Evolutionary conservation across 2,113 vertebrate genomes (phyloP).

Genomic region (Psittacara wagleri): DNA sequence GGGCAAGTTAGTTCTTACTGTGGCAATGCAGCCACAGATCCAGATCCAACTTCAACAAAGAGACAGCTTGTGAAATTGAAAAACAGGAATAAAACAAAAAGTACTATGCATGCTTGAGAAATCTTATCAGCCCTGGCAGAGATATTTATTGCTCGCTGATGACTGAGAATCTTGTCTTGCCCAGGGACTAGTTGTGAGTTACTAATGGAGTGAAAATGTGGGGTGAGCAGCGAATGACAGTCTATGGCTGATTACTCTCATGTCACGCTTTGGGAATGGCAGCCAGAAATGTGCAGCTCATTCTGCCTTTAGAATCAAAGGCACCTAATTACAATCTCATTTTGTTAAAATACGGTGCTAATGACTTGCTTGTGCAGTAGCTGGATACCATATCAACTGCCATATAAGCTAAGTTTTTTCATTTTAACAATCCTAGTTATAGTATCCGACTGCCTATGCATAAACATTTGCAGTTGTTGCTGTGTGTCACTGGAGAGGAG

Average conservation of each 20-base stretch:
- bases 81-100: not conserved
- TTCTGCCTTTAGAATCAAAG: slow-evolving; percentile 46
- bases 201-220: slow-evolving; percentile 33
- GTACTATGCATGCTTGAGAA: not conserved
- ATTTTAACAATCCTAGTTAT: not conserved
- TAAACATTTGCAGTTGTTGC: not conserved
- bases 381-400: not conserved
- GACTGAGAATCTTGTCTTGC: not conserved
- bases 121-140: slow-evolving; percentile 11
- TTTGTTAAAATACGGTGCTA: slow-evolving; percentile 39
- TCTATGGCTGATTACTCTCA: slow-evolving; percentile 29
- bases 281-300: slow-evolving; percentile 60
- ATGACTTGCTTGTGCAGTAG: slow-evolving; percentile 49
- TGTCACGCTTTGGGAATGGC: not conserved
- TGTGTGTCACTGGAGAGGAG: not conserved
- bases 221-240: not conserved
- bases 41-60: not conserved
- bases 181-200: not conserved
- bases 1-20: not conserved
- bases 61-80: not conserved
- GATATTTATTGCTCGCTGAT: slow-evolving; percentile 13
- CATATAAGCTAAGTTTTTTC: not conserved
- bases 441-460: not conserved
- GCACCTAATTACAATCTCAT: slow-evolving; percentile 52
- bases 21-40: not conserved